These are phyloP conservation scores for Propsilocerus akamusi DNA, from an alignment of 1,140 invertebrate species.

Conservation along the genomic window DNA sequence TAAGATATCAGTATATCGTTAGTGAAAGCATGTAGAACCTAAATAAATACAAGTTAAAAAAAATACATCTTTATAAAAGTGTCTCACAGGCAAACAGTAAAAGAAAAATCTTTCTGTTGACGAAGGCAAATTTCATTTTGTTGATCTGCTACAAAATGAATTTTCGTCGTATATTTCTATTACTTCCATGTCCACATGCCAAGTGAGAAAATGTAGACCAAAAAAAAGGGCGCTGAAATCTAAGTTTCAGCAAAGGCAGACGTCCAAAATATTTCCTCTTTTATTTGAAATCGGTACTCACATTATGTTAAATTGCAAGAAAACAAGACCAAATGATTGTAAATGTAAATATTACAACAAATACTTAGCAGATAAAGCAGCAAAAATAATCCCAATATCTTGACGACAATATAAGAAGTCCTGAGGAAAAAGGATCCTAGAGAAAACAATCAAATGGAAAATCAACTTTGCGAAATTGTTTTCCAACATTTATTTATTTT, in stretches of 20 bases:
- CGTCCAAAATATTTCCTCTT: neutral
- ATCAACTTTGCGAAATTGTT: neutral
- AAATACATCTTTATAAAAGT: no score
- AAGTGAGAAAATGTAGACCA: neutral
- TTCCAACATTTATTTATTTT: no score
- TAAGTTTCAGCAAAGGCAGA: neutral
- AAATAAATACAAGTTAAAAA: no score
- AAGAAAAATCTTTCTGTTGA: no score
- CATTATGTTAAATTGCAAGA: slow-evolving; percentile 1
- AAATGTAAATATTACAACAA: slow-evolving; percentile 1
- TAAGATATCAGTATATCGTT: no score
- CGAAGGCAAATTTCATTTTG: no score
- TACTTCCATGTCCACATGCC: neutral
- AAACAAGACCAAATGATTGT: slow-evolving; percentile 2
- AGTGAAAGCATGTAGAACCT: no score
- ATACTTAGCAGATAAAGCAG: neutral
- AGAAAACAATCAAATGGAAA: neutral
- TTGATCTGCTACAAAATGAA: no score
- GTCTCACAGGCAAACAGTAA: no score
- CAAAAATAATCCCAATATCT: neutral
- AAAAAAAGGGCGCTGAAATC: neutral
- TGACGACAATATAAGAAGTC: neutral
- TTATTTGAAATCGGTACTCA: neutral
- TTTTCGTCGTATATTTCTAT: no score
- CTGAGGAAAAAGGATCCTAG: neutral